phyloP scores from a whole-genome alignment of 2,797 vertebrate species.

The Acropternis orthonyx region DNA sequence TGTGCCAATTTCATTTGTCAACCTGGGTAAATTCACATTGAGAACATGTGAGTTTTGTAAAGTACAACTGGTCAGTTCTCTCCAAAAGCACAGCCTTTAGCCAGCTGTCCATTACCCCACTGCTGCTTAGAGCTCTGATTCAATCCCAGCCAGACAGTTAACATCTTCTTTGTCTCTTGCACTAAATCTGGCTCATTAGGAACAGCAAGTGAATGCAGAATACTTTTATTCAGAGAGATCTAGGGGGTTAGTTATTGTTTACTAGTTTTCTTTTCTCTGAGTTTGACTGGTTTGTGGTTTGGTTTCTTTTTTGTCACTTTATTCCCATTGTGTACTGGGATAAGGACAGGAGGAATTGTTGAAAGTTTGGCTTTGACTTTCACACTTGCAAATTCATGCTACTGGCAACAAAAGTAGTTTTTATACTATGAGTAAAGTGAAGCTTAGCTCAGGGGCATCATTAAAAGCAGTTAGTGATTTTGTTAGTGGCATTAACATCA shows the following conservation, averaged over 20 bases:
- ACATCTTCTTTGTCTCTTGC: neutral
- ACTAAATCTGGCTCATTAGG: neutral
- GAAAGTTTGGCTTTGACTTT: neutral
- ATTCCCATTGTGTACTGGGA: neutral
- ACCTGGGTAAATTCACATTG: neutral
- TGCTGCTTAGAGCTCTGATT: neutral
- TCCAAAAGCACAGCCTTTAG: neutral
- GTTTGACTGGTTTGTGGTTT: neutral
- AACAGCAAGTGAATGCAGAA: neutral
- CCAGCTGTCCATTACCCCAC: neutral
- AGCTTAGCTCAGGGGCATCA: constrained; percentile 9
- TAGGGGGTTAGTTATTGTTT: neutral
- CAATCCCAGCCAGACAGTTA: neutral
- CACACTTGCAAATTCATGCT: neutral
- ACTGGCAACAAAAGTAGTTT: neutral
- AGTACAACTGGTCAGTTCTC: neutral
- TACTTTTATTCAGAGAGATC: neutral
- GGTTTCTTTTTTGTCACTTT: neutral
- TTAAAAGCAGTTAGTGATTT: constrained; percentile 44
- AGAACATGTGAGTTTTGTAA: neutral
- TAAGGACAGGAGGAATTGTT: neutral
- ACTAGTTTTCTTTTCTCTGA: neutral
- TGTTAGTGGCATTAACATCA: constrained; percentile 10
- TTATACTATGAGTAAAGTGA: constrained; percentile 13
- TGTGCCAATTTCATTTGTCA: neutral